phyloP scores from a whole-genome alignment of 2,888 invertebrate species.

The Caenorhabditis sp. region DNA sequence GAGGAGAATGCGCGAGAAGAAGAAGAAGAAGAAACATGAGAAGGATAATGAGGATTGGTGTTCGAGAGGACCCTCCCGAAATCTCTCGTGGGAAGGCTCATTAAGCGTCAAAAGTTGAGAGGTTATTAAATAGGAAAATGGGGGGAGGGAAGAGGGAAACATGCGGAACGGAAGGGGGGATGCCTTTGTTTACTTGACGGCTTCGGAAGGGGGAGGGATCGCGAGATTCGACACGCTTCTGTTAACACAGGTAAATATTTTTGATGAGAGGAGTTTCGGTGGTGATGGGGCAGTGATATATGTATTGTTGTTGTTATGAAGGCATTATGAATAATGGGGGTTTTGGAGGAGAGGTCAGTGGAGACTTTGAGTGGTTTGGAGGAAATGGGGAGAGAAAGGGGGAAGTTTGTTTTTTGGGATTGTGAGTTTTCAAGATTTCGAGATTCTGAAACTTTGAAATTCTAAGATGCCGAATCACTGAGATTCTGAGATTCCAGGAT shows the following conservation, averaged over 20 bases:
- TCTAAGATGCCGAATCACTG: too few relatives aligned
- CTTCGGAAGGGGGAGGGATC: slow-evolving; percentile 9
- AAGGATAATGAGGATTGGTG: slow-evolving; percentile 50
- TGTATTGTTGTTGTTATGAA: background rate
- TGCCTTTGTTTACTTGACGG: slow-evolving; percentile 43
- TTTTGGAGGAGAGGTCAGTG: background rate
- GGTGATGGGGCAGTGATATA: background rate
- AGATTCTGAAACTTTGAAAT: background rate
- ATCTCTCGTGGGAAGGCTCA: slow-evolving; percentile 65
- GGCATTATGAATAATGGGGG: background rate
- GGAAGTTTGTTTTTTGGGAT: background rate
- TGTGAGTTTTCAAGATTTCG: background rate
- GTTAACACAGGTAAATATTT: slow-evolving; percentile 42
- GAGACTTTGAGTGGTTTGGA: background rate
- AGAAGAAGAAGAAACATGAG: slow-evolving; percentile 59
- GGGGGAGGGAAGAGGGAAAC: slow-evolving; percentile 20
- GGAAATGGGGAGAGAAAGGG: background rate
- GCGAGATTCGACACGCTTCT: slow-evolving; percentile 53
- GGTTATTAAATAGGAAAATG: slow-evolving; percentile 57
- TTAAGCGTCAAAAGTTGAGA: slow-evolving; percentile 61
- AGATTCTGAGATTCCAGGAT: background rate
- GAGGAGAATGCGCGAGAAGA: slow-evolving; percentile 29
- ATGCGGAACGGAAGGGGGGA: slow-evolving; percentile 44
- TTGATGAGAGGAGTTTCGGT: slow-evolving; percentile 4
- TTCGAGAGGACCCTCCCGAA: slow-evolving; percentile 2